Conservation (phyloP, 2,113 vertebrate species). For the Grammomys dolichurus region DNA sequence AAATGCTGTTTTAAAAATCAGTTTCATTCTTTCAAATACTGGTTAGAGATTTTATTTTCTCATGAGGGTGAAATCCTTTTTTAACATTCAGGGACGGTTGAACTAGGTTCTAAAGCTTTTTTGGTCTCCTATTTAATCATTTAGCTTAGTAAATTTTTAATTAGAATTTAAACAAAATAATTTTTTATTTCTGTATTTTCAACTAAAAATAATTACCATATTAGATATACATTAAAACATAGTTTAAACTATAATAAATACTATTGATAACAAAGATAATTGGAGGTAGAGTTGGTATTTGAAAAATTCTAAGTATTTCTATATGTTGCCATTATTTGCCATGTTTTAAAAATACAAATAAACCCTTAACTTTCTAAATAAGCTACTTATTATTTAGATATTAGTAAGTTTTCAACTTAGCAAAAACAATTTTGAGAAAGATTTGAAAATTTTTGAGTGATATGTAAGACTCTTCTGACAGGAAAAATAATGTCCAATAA, state of each 20-base stretch:
- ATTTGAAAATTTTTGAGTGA: background rate
- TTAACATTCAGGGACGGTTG: background rate
- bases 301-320: constrained; percentile 56
- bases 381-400: background rate
- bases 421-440: background rate
- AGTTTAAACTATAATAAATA: constrained; percentile 4
- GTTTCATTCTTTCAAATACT: constrained; percentile 22
- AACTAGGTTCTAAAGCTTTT: constrained; percentile 30
- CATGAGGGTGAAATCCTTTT: background rate
- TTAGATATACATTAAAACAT: constrained; percentile 34
- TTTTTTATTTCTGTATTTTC: constrained; percentile 5
- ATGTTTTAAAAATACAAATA: constrained; percentile 28
- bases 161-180: constrained; percentile 16
- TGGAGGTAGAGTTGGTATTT: constrained; percentile 10
- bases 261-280: constrained; percentile 18
- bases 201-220: background rate
- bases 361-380: constrained; percentile 20
- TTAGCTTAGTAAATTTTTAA: constrained; percentile 35
- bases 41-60: constrained; percentile 55
- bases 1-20: constrained; percentile 25
- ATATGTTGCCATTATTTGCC: background rate
- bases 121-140: constrained; percentile 41
- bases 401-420: background rate
- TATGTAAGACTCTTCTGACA: background rate
- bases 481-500: constrained; percentile 49